Conservation (phyloP, 2,113 vertebrate species). For the Bubo scandiacus region DNA sequence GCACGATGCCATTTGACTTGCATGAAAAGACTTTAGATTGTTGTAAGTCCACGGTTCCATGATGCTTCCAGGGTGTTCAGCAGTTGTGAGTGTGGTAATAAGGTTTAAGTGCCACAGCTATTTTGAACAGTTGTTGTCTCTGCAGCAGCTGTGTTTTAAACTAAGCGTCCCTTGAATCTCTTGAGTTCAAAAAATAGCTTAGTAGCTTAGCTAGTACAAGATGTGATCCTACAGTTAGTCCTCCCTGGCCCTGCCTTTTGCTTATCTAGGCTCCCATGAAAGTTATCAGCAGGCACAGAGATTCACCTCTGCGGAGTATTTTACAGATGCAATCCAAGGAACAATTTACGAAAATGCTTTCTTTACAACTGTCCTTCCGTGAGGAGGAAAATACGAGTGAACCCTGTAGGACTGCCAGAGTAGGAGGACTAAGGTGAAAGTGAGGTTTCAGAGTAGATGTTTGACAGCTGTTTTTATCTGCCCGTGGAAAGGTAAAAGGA, state of each 20-base stretch:
- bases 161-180: background rate
- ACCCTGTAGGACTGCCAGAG: background rate
- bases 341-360: background rate
- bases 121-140: background rate
- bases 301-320: background rate
- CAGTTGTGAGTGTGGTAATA: background rate
- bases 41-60: rapidly evolving
- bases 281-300: background rate
- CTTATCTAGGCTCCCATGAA: background rate
- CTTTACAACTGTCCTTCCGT: background rate
- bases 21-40: background rate
- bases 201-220: background rate
- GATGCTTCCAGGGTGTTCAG: background rate
- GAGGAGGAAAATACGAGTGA: background rate
- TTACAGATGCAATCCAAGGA: background rate
- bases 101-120: background rate
- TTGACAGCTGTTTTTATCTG: background rate
- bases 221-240: background rate
- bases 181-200: background rate
- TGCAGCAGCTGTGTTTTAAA: background rate
- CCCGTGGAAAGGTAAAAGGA: background rate
- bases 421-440: background rate
- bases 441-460: background rate
- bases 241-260: background rate
- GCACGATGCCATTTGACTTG: background rate